phyloP scores from a whole-genome alignment of 1,140 invertebrate species.

The Oreohelix idahoensis region DNA sequence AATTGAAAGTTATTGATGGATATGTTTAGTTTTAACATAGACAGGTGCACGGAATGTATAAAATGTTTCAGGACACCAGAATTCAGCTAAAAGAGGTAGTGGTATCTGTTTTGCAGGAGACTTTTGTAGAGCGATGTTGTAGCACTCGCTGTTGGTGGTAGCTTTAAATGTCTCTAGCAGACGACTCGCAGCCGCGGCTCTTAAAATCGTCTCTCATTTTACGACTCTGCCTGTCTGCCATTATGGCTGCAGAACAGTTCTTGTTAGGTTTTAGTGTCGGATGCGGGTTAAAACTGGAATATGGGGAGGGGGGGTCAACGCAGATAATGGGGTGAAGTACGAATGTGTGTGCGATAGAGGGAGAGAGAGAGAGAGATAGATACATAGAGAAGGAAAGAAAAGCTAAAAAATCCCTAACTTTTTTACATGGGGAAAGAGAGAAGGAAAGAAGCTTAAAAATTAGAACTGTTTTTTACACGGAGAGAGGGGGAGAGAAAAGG shows the following conservation, averaged over 20 bases:
- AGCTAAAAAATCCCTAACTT: no score
- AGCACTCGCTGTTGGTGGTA: neutral
- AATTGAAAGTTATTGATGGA: neutral
- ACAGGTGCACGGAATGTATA: neutral
- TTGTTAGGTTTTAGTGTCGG: neutral
- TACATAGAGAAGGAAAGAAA: no score
- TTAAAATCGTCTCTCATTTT: neutral
- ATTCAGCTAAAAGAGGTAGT: no score
- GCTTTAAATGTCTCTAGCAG: neutral
- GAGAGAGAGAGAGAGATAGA: no score
- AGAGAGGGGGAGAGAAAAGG: no score
- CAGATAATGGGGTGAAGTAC: no score
- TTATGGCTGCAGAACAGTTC: neutral
- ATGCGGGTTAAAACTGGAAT: no score
- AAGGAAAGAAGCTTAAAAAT: no score
- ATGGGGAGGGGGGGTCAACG: no score
- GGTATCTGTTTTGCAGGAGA: neutral
- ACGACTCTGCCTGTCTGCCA: neutral
- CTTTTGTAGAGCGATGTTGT: neutral
- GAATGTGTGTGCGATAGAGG: no score
- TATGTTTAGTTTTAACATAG: neutral
- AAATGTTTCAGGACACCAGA: neutral
- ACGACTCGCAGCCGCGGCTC: neutral
- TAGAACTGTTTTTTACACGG: no score
- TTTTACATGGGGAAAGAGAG: no score